Base-by-base conservation (phyloP, 2,888 invertebrate species). In the Bombylius discolor region DNA sequence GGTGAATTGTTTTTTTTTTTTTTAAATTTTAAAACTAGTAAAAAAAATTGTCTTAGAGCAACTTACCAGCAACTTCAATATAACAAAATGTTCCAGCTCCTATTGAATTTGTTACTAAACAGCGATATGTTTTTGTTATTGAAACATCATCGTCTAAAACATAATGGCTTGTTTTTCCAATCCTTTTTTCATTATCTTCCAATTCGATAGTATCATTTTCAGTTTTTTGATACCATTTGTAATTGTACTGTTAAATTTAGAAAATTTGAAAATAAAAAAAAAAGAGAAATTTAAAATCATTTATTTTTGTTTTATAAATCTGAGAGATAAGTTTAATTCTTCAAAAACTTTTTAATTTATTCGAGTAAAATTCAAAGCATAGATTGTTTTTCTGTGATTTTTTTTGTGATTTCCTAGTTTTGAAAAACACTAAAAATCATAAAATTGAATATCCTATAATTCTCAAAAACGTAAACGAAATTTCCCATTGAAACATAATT, bases 211-310 rank as follows among this genome's bases (percentile, higher is more conserved):
- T 85, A 72, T 89, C 88, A 71, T 92, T 90, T 67, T 86, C 86
- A 65, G 85, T 87, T 73, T 89, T 89, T 59, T 90, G 79, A 65
- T 82, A 84, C 93, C 94, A 94, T 39, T 79, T 78, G 76, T 91
- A 94, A 56, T 82, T 80, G 14, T 80, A 79, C 81, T 82, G 70
- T 14, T 54, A 52, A 58, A 47, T 49, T 66, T 63, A 53, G 23
- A 23, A 2, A 2, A 23, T 23, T 23, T 46, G 48, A 52, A 58
- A 52, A 50, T 56, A 49, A 56, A 53, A 46, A 55, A 57, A 55
- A 55, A 53, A 49, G 33, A 50, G 44, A 55, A 23, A 23, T 2
- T 23, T 23, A 23, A 23, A 23, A 23, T 23, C 3, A 23, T 23
- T 23, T 3, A 23, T 23, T 23, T 23, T 23, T 3, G 3, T 23